A percentile compares a stretch with the other conserved stretches of the same genome.
Conservation (phyloP, 2,888 invertebrate species). For the Heliconius sara region DNA sequence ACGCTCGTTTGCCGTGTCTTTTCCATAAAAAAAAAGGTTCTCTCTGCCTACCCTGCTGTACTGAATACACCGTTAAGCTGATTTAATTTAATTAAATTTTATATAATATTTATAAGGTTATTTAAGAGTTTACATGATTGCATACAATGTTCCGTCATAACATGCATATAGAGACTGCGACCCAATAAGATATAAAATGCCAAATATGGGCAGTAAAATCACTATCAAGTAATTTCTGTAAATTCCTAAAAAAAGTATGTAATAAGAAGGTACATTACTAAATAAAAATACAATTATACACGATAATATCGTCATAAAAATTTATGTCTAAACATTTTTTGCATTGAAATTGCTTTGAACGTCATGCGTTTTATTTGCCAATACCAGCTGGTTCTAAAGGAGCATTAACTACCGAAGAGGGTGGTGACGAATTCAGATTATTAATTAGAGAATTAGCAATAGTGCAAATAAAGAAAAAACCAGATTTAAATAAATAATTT, state of each 20-base stretch:
- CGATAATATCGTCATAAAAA: background rate
- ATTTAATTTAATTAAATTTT: too few species aligned
- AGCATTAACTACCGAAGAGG: background rate
- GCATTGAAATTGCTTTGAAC: background rate
- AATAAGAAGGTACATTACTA: background rate
- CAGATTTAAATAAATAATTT: background rate
- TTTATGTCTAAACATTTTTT: background rate
- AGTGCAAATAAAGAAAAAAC: background rate
- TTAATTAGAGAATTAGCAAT: too few species aligned
- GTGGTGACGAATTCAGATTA: background rate
- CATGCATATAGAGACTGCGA: background rate
- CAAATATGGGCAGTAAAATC: background rate
- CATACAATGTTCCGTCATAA: background rate
- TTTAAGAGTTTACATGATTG: background rate
- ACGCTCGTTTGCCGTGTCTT: too few species aligned
- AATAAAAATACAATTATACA: background rate
- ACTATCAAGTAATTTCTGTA: background rate
- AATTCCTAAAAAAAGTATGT: background rate
- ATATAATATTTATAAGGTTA: background rate
- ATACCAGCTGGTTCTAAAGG: background rate
- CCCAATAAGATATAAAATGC: background rate
- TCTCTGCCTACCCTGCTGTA: too few species aligned
- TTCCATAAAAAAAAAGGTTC: too few species aligned
- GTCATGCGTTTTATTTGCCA: background rate
- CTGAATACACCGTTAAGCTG: too few species aligned